These are phyloP conservation scores for Drosophila mauritiana DNA, from an alignment of 1,140 invertebrate genomes.

Conservation along the genomic window DNA sequence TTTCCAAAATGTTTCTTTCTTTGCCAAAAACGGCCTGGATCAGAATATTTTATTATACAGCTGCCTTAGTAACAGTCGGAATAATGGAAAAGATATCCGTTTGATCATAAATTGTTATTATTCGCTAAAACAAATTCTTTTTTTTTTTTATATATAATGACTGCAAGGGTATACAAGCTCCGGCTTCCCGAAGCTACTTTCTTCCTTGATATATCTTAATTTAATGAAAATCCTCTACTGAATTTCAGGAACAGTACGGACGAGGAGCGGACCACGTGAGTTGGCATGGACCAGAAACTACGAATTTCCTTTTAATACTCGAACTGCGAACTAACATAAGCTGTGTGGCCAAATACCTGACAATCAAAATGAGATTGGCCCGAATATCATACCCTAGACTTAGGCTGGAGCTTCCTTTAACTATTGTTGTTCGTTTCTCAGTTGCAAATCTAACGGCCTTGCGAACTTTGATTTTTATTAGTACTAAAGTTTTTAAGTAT, in stretches of 20 bases:
- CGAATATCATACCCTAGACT: slow-evolving; percentile 12
- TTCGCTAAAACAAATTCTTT: no score
- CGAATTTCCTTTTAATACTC: slow-evolving; percentile 66
- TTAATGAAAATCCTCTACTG: neutral
- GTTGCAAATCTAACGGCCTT: slow-evolving; percentile 2
- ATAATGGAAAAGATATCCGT: no score
- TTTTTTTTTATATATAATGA: no score
- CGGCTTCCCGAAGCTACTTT: neutral
- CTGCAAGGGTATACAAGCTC: no score
- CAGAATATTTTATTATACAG: no score
- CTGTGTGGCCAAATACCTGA: slow-evolving; percentile 37
- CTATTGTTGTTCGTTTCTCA: slow-evolving; percentile 16
- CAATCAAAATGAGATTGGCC: slow-evolving; percentile 49
- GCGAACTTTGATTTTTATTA: slow-evolving; percentile 7
- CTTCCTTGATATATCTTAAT: neutral
- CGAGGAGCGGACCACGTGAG: slow-evolving; percentile 82
- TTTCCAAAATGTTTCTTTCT: no score
- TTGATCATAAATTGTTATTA: no score
- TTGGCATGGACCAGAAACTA: slow-evolving; percentile 36
- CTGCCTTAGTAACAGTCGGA: no score
- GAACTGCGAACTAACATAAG: slow-evolving; percentile 55
- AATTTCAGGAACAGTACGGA: slow-evolving; percentile 78
- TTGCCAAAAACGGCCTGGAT: no score
- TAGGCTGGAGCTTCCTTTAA: slow-evolving; percentile 12
- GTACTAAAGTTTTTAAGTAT: slow-evolving; percentile 48